Evolutionary conservation across 1,140 invertebrate species (phyloP).

Genomic region (Rhyacophila brunnea): DNA sequence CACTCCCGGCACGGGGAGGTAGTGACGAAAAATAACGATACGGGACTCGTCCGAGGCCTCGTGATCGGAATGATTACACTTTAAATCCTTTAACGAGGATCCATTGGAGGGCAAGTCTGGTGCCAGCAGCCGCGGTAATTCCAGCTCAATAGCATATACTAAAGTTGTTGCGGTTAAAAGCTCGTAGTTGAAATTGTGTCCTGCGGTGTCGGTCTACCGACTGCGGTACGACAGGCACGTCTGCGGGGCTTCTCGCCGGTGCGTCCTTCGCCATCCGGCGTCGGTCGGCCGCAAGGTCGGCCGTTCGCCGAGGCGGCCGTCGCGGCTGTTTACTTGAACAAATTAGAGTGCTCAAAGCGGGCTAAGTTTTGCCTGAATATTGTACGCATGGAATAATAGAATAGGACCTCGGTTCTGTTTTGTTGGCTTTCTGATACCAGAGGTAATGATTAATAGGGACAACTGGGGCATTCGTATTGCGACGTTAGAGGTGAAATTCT

Average conservation of each 20-base stretch:
- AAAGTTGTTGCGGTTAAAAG: constrained; percentile 82
- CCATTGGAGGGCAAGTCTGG: constrained; percentile 90
- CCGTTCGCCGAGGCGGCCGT: constrained; percentile 62
- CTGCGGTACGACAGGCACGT: constrained; percentile 54
- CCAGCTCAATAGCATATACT: constrained; percentile 89
- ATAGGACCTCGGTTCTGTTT: too few relatives aligned
- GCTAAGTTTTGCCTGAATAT: too few relatives aligned
- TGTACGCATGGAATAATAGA: too few relatives aligned
- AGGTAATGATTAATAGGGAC: too few relatives aligned
- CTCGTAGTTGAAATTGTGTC: constrained; percentile 67
- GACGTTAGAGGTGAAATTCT: too few relatives aligned
- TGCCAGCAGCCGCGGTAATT: constrained; percentile 89
- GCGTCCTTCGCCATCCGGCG: constrained; percentile 42
- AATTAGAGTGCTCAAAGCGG: constrained; percentile 86
- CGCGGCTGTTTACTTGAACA: constrained; percentile 74
- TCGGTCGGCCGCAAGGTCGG: constrained; percentile 43
- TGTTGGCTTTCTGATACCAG: too few relatives aligned
- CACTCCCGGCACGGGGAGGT: constrained; percentile 77
- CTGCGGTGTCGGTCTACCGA: constrained; percentile 56
- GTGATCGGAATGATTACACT: constrained; percentile 88
- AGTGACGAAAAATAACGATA: constrained; percentile 89
- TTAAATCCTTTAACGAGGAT: constrained; percentile 87
- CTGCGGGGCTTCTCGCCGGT: constrained; percentile 48
- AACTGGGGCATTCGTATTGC: too few relatives aligned
- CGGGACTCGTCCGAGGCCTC: constrained; percentile 72